A percentile compares a stretch with the other conserved stretches of the same genome.
Evolutionary conservation across 2,113 vertebrate genomes (phyloP).

Genomic region (Dipodomys stephensi): DNA sequence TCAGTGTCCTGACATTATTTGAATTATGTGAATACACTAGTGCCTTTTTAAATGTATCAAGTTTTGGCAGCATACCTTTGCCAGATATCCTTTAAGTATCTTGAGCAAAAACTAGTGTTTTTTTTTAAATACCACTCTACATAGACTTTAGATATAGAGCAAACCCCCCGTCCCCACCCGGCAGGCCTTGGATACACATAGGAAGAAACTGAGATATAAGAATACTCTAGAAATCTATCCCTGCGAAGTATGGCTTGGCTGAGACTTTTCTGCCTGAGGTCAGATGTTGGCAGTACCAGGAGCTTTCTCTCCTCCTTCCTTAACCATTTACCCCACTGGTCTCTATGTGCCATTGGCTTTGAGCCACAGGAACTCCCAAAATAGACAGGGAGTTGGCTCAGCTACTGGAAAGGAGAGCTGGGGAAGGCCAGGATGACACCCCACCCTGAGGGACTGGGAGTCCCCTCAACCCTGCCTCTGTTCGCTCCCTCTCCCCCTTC

Average conservation of each 20-base stretch:
- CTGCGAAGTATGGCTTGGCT: neutral
- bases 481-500: no score
- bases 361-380: constrained; percentile 13
- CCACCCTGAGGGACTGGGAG: neutral
- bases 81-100: neutral
- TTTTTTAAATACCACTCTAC: neutral
- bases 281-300: neutral
- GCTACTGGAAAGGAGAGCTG: neutral
- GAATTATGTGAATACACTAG: neutral
- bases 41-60: neutral
- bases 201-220: neutral
- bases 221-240: neutral
- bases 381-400: neutral
- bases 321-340: neutral
- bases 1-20: neutral
- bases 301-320: neutral
- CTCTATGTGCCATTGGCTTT: neutral
- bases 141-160: rapidly evolving
- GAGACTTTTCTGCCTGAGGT: neutral
- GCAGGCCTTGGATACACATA: neutral
- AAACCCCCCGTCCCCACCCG: no score
- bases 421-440: neutral
- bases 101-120: neutral
- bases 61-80: neutral
- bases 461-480: neutral